phyloP scores from a whole-genome alignment of 2,888 invertebrate species.

The Timema cristinae region DNA sequence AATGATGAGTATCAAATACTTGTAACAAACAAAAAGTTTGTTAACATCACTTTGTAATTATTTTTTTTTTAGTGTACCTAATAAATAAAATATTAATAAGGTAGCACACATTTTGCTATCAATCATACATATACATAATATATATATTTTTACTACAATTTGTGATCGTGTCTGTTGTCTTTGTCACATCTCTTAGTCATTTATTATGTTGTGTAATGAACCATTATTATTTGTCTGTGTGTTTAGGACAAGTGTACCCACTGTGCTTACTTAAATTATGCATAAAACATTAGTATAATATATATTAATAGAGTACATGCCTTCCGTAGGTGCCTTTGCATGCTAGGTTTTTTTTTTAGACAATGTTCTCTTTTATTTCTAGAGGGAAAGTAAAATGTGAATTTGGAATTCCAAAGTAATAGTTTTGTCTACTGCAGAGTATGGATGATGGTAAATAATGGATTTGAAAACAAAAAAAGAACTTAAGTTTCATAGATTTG shows the following conservation, averaged over 20 bases:
- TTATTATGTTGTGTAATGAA: conserved; percentile 18
- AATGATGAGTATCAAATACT: no score
- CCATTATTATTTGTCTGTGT: conserved; percentile 15
- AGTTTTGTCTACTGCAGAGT: no score
- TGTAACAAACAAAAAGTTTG: no score
- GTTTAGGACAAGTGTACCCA: conserved; percentile 18
- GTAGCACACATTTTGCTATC: conserved; percentile 10
- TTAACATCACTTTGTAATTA: no score
- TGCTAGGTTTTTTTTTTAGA: conserved; percentile 16
- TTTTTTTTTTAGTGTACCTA: no score
- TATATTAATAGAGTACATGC: conserved; percentile 21
- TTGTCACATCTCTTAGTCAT: conserved; percentile 18
- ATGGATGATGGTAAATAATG: not conserved
- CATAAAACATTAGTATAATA: conserved; percentile 11
- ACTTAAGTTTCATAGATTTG: conserved; percentile 8
- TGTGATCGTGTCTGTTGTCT: conserved; percentile 20
- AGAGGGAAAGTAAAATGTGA: no score
- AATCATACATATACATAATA: conserved; percentile 16
- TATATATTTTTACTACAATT: conserved; percentile 26
- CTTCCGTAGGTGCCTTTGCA: conserved; percentile 30
- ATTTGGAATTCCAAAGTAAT: no score
- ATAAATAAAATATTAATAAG: no score
- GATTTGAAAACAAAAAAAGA: conserved; percentile 15
- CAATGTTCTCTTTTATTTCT: no score
- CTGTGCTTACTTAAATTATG: conserved; percentile 21